Conservation (phyloP, 2,888 invertebrate genomes). For the Lepidocyrtoides sp. region DNA sequence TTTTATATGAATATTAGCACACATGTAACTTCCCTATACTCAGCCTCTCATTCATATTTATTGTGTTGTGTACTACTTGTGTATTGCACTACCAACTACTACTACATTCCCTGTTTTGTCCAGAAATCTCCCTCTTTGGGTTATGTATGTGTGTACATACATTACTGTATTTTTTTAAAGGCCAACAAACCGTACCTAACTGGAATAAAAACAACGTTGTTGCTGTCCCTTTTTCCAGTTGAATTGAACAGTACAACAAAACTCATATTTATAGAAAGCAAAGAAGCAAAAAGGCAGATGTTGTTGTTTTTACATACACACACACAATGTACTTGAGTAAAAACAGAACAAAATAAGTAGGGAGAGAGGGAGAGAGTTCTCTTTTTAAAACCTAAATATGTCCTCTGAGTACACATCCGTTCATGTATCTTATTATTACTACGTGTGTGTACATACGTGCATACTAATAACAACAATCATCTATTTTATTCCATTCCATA, state of each 20-base stretch:
- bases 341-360: no score
- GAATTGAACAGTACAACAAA: conserved; percentile 60
- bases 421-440: conserved; percentile 31
- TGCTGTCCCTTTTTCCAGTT: conserved; percentile 73
- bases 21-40: neutral
- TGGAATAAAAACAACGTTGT: conserved; percentile 49
- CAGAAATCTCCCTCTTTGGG: no score
- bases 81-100: no score
- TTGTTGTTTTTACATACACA: conserved; percentile 39
- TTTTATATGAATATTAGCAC: neutral
- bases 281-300: conserved; percentile 62
- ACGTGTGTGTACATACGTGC: conserved; percentile 67
- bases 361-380: no score
- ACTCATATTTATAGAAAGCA: conserved; percentile 22
- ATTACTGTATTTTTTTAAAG: neutral
- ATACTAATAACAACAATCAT: conserved; percentile 82
- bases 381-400: conserved; percentile 24
- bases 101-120: conserved; percentile 15
- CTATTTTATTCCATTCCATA: conserved; percentile 84
- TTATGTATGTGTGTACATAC: no score
- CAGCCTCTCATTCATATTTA: conserved; percentile 47
- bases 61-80: no score
- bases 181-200: conserved; percentile 47
- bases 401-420: conserved; percentile 29
- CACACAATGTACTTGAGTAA: no score